A percentile compares a stretch with the other conserved stretches of the same genome.
Evolutionary conservation across 1,140 invertebrate species (phyloP).

Genomic region (Ridgeia piscesae): DNA sequence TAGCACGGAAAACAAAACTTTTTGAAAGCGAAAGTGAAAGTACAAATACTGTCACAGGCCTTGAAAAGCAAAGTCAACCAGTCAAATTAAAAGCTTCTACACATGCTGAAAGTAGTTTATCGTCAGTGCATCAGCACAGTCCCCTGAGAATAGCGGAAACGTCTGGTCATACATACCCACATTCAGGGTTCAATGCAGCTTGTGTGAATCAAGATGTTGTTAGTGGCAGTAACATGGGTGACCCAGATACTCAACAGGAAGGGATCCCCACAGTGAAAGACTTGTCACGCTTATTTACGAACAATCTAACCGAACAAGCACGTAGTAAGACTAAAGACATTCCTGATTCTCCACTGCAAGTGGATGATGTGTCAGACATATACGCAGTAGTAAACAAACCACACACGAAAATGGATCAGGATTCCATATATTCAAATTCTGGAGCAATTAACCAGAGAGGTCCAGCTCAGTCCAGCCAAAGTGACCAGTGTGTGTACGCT

Average conservation of each 20-base stretch:
- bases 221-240: not conserved
- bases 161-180: not conserved
- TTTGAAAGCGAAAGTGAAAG: not conserved
- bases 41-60: not conserved
- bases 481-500: not conserved
- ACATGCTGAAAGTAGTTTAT: not conserved
- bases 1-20: not conserved
- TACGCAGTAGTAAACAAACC: constrained; percentile 1
- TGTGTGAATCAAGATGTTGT: not conserved
- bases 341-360: not conserved
- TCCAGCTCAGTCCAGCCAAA: not conserved
- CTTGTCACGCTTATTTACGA: not conserved
- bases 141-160: not conserved
- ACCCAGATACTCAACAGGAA: not conserved
- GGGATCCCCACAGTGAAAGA: not conserved
- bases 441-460: not conserved
- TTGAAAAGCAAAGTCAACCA: not conserved
- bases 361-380: not conserved
- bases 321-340: not conserved
- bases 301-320: not conserved
- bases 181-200: not conserved
- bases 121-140: not conserved
- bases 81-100: not conserved
- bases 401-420: not conserved
- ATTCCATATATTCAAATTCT: not conserved